phyloP scores from a whole-genome alignment of 2,797 vertebrate species.

The Mormyrus hasselquistii region DNA sequence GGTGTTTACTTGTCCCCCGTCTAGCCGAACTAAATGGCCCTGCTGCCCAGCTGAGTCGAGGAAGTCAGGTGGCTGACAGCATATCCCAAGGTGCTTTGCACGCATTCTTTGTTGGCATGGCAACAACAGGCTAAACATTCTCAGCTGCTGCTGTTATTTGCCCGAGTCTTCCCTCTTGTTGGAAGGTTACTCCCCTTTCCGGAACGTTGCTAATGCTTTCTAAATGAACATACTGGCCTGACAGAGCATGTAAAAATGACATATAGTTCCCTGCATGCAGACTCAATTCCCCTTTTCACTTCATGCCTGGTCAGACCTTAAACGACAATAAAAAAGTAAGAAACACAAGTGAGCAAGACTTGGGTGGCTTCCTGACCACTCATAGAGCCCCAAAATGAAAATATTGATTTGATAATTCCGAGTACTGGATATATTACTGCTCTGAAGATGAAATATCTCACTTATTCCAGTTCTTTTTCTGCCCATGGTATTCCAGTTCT shows the following conservation, averaged over 20 bases:
- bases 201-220: not conserved
- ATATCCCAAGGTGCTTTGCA: constrained; percentile 21
- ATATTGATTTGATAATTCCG: not conserved
- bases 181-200: not conserved
- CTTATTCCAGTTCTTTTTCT: not conserved
- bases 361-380: not conserved
- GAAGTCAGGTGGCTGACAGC: constrained; percentile 16
- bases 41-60: constrained; percentile 16
- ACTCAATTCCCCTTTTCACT: not conserved
- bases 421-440: not conserved
- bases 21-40: constrained; percentile 1
- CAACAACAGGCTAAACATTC: constrained; percentile 12
- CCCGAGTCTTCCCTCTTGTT: not conserved
- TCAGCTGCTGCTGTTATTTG: not conserved
- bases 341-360: not conserved
- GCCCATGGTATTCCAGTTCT: not conserved
- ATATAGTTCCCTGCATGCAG: not conserved
- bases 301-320: not conserved
- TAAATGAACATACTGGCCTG: not conserved
- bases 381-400: not conserved
- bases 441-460: not conserved
- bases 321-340: not conserved
- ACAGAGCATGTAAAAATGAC: not conserved
- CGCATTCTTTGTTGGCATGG: constrained; percentile 18
- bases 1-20: not conserved